Base-by-base conservation (phyloP, 2,888 invertebrate genomes). In the Melanophora roralis region DNA sequence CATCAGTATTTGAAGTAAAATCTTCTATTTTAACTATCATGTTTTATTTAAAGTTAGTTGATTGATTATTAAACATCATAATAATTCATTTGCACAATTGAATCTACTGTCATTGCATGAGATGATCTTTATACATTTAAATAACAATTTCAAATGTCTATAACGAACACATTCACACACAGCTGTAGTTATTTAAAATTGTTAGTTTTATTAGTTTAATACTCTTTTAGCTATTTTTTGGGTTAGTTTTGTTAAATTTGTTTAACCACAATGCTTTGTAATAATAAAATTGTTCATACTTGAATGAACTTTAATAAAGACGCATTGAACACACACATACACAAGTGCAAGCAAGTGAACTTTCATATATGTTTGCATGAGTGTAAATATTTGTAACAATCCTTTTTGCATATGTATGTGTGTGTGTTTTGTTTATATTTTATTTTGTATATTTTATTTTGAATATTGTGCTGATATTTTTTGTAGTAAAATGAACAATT, bases 401-500 rank as follows among this genome's bases (percentile, higher is more conserved):
- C 34, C 34, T 55, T 62, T 47, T n/a, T 60, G 36, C 45, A 34
- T 27, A 6, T 27, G 27, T 27, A 6, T 27, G 27, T 27, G 27
- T 27, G 27, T 27, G 27, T 27, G 6, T 5, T 27, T 6, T 27
- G 27, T 27, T 3, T 27, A 27, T 27, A 6, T 6, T 23, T 21
- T 47, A 11, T 68, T 62, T 36, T 60, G 49, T 74, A 43, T 45
- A 14, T 62, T 38, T 60, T 60, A 60, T 67, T 49, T 78, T 72
- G 43, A 43, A 64, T 62, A 62, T 45, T 68, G 27, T 27, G n/a
- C n/a, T 27, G 27, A 5, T 27, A 27, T 73, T 72, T 45, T 47
- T 78, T 73, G 62, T 68, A 64, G 49, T 57, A 51, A 64, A 78
- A 64, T 69, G 74, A 74, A 69, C 68, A 73, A 69, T 78, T 78